Base-by-base conservation (phyloP, 2,797 vertebrate species). In the Rhynchonycteris naso region DNA sequence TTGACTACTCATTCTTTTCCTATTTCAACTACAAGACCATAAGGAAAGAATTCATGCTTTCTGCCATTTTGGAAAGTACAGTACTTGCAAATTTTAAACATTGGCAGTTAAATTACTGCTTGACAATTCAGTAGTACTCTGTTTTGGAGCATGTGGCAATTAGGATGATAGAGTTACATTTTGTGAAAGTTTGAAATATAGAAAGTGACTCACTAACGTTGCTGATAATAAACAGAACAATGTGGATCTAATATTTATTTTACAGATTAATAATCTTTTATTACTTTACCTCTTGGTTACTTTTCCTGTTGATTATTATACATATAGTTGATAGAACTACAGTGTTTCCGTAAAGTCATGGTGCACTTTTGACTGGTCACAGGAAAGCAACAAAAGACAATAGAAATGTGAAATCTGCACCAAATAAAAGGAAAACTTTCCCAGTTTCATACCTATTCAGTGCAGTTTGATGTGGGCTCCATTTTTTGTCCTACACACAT, bases 21-120 rank as follows among this genome's bases (percentile, higher is more conserved):
- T 94, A 88, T 22, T 91, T 81, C 69, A 93, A 33, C 66, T 69
- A 13, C 26, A 43, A 79, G 43, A 85, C 33, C 43, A 71, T 43
- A 92, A 72, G 43, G 47, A 63, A 87, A 86, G 78, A 92, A 35
- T 68, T 78, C 61, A 63, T 83, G 65, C 26, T 85, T 88, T 58
- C 33, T 75, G 16, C 96, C 52, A 15, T 61, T 82, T 87, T 89
- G 47, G 61, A 80, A 94, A 82, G 24, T 82, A 54, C 47, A 82
- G n/a, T 88, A 54, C 33, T 94, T 65, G 59, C 16, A 86, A 66
- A 90, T 52, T 88, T 63, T 35, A 63, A 84, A 63, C 69, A 9
- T 56, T 88, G 78, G 76, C 76, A 35, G n/a, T 66, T 93, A 66
- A 68, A 16, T 66, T 66, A 16, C 22, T 38, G 10, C 50, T 66